A percentile compares a stretch with the other conserved stretches of the same genome.
Conservation (phyloP, 2,113 vertebrate species). For the Picathartes gymnocephalus region DNA sequence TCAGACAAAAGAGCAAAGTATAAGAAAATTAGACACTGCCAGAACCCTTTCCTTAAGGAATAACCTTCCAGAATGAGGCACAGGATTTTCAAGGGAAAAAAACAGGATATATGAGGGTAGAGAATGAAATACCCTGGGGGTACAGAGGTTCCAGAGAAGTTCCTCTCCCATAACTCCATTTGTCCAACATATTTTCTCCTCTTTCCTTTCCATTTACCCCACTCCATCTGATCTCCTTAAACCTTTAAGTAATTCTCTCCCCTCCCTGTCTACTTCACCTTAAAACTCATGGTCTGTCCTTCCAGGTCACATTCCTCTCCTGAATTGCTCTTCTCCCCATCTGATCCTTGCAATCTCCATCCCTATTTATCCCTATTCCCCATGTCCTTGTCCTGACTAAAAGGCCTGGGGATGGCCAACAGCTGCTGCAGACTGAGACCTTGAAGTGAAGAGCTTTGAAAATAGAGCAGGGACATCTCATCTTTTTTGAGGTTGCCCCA, state of each 20-base stretch:
- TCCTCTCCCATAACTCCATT: background rate
- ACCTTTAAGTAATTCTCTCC: background rate
- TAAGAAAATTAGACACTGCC: background rate
- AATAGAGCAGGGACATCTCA: background rate
- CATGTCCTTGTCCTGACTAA: background rate
- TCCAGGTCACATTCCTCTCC: background rate
- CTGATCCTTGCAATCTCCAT: background rate
- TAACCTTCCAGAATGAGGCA: background rate
- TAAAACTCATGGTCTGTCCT: background rate
- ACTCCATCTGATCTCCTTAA: background rate
- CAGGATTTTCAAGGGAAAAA: background rate
- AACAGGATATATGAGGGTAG: rapidly evolving
- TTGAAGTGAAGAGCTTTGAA: background rate
- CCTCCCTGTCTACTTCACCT: background rate
- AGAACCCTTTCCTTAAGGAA: rapidly evolving
- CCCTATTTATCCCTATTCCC: background rate
- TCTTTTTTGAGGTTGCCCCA: background rate
- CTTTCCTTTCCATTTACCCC: background rate
- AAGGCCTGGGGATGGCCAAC: background rate
- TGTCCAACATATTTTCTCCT: background rate
- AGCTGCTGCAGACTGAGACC: background rate
- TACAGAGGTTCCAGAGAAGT: background rate
- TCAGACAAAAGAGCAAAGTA: background rate
- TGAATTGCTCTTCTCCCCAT: background rate
- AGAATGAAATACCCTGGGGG: rapidly evolving